Evolutionary conservation across 2,113 vertebrate genomes (phyloP), one percentile per base, ranked within the genome.

Genomic region (Colistium nudipinnis): DNA sequence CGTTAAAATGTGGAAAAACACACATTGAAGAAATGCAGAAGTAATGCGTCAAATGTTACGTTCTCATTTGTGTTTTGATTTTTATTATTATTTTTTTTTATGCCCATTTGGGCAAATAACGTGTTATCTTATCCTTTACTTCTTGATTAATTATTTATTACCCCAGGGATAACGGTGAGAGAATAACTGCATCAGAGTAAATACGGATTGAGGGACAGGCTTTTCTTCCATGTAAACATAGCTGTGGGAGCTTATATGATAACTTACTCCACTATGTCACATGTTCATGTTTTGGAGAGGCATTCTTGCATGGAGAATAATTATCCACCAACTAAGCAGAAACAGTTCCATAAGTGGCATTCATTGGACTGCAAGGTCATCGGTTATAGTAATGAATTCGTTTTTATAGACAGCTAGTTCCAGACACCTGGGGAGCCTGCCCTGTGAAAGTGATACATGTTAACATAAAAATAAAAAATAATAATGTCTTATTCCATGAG

Each of bases 401-500:
- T 24, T 74, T 86, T 71, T 73, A 57, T 48, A 54, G 28, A 65
- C 45, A 62, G 51, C 47, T 54, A 68, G 52, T 20, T 51, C 5
- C 33, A 62, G 43, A 72, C 25, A 55, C 47, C 62, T 59, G 74
- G 71, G 54, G 53, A 74, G 62, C 16, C 22, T 66, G 73, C 39
- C 52, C 39, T 77, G 48, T 82, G 36, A 80, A 85, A 79, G 9
- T 80, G 73, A 69, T 44, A 62, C 71, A 44, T 44, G 65, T 68
- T 36, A 41, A 45, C 75, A 70, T 74, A 24, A 35, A 44, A 47
- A 63, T 36, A 14, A 10, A 24, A 14, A 27, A 9, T 24, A 44
- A 35, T 5, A 51, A 9, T 9, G 38, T 27, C 31, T 54, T 6
- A 4, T 14, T 2, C 16, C 19, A 65, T 13, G n/a, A 33, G 5